Evolutionary conservation across 1,140 invertebrate genomes (phyloP).

Genomic region (Dolichoris vasculosae): DNA sequence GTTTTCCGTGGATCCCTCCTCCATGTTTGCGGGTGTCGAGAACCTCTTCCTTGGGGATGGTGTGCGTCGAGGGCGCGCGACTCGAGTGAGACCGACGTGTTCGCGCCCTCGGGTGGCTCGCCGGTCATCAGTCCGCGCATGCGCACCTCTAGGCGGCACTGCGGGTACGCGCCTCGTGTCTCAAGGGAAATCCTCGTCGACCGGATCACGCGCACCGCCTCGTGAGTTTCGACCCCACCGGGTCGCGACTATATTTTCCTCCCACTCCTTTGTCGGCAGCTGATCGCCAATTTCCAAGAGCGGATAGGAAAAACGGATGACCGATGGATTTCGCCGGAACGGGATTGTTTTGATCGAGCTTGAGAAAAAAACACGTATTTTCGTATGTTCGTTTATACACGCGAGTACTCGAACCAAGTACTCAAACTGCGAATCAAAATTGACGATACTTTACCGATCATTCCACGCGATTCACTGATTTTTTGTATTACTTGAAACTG

Average conservation of each 20-base stretch:
- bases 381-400: too few species aligned
- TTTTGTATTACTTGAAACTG: too few species aligned
- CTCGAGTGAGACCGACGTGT: neutral
- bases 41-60: neutral
- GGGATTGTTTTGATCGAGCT: too few species aligned
- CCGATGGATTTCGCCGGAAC: too few species aligned
- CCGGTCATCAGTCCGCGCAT: neutral
- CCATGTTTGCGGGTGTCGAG: slow-evolving; percentile 62
- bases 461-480: too few species aligned
- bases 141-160: neutral
- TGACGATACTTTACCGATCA: too few species aligned
- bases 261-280: neutral
- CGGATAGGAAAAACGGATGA: too few species aligned
- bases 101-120: neutral
- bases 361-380: too few species aligned
- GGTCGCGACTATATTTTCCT: neutral
- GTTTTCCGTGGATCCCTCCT: slow-evolving; percentile 74
- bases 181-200: neutral
- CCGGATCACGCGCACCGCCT: neutral
- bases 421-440: too few species aligned
- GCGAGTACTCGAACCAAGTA: too few species aligned
- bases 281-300: too few species aligned
- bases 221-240: neutral
- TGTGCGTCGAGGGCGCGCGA: neutral
- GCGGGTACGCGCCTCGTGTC: neutral